Percentiles rank a stretch among this genome's conserved stretches.
These are phyloP conservation scores for Pyrochroa serraticornis DNA, from an alignment of 2,888 invertebrate genomes.

Conservation along the genomic window DNA sequence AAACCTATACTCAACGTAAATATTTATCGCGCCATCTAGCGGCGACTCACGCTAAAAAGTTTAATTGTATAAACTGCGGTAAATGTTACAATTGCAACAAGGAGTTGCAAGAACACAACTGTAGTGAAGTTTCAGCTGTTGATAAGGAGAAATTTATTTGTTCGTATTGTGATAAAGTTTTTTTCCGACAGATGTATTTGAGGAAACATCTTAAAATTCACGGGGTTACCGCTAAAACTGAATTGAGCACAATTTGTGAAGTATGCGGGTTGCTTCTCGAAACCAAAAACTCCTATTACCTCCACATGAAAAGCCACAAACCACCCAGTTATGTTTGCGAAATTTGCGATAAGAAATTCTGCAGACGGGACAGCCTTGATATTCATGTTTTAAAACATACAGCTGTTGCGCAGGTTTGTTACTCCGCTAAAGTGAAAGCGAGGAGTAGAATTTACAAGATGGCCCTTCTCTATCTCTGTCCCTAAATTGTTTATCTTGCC, in stretches of 20 bases:
- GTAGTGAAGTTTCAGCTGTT: conserved; percentile 34
- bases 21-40: conserved; percentile 58
- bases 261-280: conserved; percentile 40
- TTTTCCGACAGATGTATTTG: conserved; percentile 41
- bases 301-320: conserved; percentile 56
- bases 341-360: conserved; percentile 41
- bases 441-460: too few relatives aligned
- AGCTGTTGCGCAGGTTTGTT: not conserved
- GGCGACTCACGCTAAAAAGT: conserved; percentile 46
- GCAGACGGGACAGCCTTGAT: conserved; percentile 32
- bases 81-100: conserved; percentile 41
- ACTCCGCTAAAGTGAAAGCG: too few relatives aligned
- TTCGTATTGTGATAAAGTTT: conserved; percentile 44
- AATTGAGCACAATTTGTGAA: conserved; percentile 34
- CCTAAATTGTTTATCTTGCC: too few relatives aligned
- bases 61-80: conserved; percentile 43
- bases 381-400: conserved; percentile 33
- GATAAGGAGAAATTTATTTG: conserved; percentile 43
- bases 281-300: conserved; percentile 34
- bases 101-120: conserved; percentile 44
- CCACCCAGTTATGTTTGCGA: conserved; percentile 36
- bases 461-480: too few relatives aligned
- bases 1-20: conserved; percentile 57
- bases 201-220: conserved; percentile 45
- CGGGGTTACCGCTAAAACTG: conserved; percentile 4